Base-by-base conservation (phyloP, 2,797 vertebrate species). In the Ptychobarbus kaznakovi region DNA sequence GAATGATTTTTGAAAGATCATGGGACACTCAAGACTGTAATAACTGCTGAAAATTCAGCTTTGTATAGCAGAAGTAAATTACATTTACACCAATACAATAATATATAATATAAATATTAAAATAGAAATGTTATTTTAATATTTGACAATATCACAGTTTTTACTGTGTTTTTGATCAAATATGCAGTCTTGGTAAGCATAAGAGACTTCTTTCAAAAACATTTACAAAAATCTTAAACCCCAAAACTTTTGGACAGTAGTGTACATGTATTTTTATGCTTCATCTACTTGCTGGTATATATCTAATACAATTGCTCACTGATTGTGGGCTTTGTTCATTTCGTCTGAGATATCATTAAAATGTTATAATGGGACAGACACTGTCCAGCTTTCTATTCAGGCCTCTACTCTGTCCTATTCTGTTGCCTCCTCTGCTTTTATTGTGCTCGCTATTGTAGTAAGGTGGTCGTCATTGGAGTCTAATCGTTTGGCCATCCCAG, bases 401-500 rank as follows among this genome's bases (percentile, higher is more conserved):
- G 84, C 40, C 77, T 38, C 46, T 32, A 32, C 32, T 73, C 51
- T 49, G 82, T 18, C 51, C 76, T 63, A 49, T n/a, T 82, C 53
- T 80, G 51, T 25, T 42, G n/a, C 63, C 63, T 32, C 32, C 38
- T 56, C 2, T 44, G 42, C 76, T 79, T 82, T 74, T 46, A 82
- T 74, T 65, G 80, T 56, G 73, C 32, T 69, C 32, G 1, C 38
- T 28, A 42, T 18, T 78, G 49, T 58, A 42, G 61, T 56, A 81
- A 56, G 82, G 80, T 81, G 70, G 20, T 66, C 46, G 49, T 82
- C 56, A 35, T n/a, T 68, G 35, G 70, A 73, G 77, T 53, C 58
- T 87, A 88, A 89, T 89, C 82, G 56, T 49, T 81, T 84, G 77
- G 72, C 76, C 68, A 42, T 66, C 78, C 80, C 77, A 58, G 28